Conservation (phyloP, 2,113 vertebrate genomes). For the Echinops telfairi region DNA sequence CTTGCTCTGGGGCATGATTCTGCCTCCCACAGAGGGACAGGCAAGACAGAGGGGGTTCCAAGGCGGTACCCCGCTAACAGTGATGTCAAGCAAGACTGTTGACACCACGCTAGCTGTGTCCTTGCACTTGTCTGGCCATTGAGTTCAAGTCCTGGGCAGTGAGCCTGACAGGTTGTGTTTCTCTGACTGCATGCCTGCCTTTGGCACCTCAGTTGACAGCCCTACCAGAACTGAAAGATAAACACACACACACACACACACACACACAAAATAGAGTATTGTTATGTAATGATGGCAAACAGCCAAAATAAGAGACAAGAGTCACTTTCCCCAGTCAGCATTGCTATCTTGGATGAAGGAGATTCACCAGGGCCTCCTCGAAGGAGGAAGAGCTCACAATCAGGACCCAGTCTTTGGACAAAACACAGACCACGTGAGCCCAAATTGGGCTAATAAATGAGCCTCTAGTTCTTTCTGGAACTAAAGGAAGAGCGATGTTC, state of each 20-base stretch:
- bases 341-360: neutral
- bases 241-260: too few relatives aligned
- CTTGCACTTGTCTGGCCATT: neutral
- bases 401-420: neutral
- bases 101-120: neutral
- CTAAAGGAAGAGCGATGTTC: neutral
- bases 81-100: too few relatives aligned
- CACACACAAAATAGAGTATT: neutral
- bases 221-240: neutral
- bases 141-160: neutral
- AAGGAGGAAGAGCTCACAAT: neutral
- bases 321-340: neutral
- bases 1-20: too few relatives aligned
- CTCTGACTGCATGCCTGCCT: rapidly evolving
- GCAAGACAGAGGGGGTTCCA: neutral
- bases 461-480: conserved; percentile 21
- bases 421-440: neutral
- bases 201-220: neutral
- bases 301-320: neutral
- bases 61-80: neutral
- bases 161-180: too few relatives aligned
- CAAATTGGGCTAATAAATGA: neutral
- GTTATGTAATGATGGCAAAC: neutral
- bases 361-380: neutral
- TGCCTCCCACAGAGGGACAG: neutral